Percentiles rank a stretch among this genome's conserved stretches.
Conservation (phyloP, 2,888 invertebrate genomes). For the Coenonympha arcania region DNA sequence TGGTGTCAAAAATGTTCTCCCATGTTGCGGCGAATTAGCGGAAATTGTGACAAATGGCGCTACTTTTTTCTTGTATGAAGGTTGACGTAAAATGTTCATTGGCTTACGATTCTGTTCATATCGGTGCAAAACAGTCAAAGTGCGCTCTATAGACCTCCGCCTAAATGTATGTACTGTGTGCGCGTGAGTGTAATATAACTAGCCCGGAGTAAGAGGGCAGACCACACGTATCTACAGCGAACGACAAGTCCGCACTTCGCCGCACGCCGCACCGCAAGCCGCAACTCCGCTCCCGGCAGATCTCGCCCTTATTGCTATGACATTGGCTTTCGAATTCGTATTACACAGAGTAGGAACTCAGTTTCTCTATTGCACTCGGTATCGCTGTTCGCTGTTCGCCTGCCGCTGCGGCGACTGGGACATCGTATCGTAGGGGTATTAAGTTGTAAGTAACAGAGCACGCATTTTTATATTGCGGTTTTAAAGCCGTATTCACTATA, state of each 20-base stretch:
- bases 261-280: constrained; percentile 13
- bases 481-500: neutral
- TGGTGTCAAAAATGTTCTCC: too few relatives aligned
- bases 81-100: too few relatives aligned
- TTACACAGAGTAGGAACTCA: constrained; percentile 28
- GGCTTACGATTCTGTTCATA: too few relatives aligned
- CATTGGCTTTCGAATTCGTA: constrained; percentile 19
- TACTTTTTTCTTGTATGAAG: too few relatives aligned
- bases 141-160: too few relatives aligned
- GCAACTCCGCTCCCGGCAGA: constrained; percentile 8
- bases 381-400: constrained; percentile 19
- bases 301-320: constrained; percentile 18
- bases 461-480: constrained; percentile 1
- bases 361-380: constrained; percentile 29
- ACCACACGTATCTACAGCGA: neutral
- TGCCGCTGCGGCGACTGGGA: constrained; percentile 1
- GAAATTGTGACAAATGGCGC: too few relatives aligned
- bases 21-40: too few relatives aligned
- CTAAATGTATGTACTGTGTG: too few relatives aligned
- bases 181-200: neutral
- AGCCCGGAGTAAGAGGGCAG: neutral
- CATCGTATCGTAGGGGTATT: constrained; percentile 1
- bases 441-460: constrained; percentile 3
- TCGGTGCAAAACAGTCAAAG: too few relatives aligned
- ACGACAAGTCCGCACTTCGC: neutral